Base-by-base conservation (phyloP, 2,888 invertebrate species). In the Protophormia terraenovae region DNA sequence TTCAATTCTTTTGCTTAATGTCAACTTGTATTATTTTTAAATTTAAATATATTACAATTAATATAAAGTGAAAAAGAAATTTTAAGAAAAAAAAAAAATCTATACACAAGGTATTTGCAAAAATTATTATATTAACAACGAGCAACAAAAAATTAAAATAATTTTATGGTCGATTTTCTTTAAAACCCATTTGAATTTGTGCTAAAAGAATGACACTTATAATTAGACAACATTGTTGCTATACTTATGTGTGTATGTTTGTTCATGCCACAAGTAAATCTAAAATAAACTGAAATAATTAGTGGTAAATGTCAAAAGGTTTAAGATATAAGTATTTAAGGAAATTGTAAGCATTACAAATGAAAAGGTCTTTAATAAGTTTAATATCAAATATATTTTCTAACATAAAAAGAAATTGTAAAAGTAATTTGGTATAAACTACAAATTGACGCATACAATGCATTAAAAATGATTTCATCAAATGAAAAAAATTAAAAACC, bases 131-230 rank as follows among this genome's bases (percentile, higher is more conserved):
- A 3, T 14, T 10, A 27, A 14, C 38, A 38, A 64, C 41, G 6
- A 55, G 19, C 24, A 2, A 29, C 29, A 45, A 16, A 27, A 58
- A 29, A 67, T 32, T 32, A 19, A 50, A 75, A 24, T 24, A 67
- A 60, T 75, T 67, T 75, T 8, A 29, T 19, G 73, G 27, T 60
- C 32, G 8, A 69, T 76, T 53, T 71, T 62, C 29, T 67, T 60
- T n/a, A 38, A 72, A 64, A 67, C 29, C 19, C 38, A 77, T 77
- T 77, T 47, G 24, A 67, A 78, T 73, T 77, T 71, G 69, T 84
- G 35, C 67, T 69, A 71, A 47, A 53, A 22, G 27, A 4, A 27
- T 27, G 29, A 27, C 7, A n/a, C 5, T 29, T 7, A 55, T 1
- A 41, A 4, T 22, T 50, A 22, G 12, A 22, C 16, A 77, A 47